Conservation (phyloP, 2,113 vertebrate genomes). For the Caranx ignobilis region DNA sequence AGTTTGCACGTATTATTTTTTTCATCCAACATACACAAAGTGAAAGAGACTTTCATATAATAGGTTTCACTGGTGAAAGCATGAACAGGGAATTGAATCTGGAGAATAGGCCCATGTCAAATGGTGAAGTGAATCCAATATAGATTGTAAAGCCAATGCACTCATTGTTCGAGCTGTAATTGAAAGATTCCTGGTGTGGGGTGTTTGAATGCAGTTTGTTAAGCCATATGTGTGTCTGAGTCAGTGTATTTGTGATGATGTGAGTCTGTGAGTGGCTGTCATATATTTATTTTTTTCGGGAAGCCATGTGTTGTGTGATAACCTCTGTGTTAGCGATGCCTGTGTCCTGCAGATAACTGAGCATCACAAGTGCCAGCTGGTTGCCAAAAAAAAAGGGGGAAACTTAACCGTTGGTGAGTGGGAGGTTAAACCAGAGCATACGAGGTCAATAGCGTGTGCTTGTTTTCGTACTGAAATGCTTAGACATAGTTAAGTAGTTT, state of each 20-base stretch:
- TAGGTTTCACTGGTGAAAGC: constrained; percentile 5
- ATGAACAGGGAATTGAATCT: constrained; percentile 31
- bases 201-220: constrained; percentile 26
- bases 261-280: constrained; percentile 1
- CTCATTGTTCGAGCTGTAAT: constrained; percentile 46
- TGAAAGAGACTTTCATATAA: constrained; percentile 7
- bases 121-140: constrained; percentile 45
- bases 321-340: constrained; percentile 16
- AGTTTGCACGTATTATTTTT: neutral
- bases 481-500: too few relatives aligned
- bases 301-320: constrained; percentile 7
- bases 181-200: constrained; percentile 41
- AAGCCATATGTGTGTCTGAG: constrained; percentile 18
- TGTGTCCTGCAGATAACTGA: constrained; percentile 40
- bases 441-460: constrained; percentile 1
- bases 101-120: neutral
- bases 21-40: constrained; percentile 2
- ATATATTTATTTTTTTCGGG: neutral
- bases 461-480: neutral
- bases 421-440: neutral
- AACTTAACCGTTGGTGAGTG: constrained; percentile 2
- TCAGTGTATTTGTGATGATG: constrained; percentile 11
- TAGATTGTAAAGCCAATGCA: constrained; percentile 21
- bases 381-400: neutral
- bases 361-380: constrained; percentile 32